These are phyloP conservation scores for Simalia tracyae DNA, from an alignment of 2,797 vertebrate species.

Conservation along the genomic window DNA sequence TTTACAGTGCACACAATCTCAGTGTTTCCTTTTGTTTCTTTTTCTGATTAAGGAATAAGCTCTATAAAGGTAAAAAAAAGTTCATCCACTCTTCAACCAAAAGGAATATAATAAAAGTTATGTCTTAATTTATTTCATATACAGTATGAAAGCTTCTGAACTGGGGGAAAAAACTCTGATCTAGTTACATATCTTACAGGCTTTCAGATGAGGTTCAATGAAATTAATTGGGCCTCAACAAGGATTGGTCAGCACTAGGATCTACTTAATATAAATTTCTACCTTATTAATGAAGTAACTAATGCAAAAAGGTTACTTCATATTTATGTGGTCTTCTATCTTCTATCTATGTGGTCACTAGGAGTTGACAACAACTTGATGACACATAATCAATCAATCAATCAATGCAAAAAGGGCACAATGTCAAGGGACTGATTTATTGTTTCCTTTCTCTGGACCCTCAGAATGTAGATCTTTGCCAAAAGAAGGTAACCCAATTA, in stretches of 20 bases:
- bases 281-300: neutral
- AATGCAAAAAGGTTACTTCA: neutral
- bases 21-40: slow-evolving; percentile 1
- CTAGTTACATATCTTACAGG: neutral
- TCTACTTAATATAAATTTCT: neutral
- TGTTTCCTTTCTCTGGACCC: neutral
- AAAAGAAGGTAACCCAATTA: neutral
- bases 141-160: neutral
- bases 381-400: neutral
- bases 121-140: neutral
- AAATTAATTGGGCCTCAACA: neutral
- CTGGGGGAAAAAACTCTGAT: neutral
- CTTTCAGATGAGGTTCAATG: neutral
- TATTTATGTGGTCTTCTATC: neutral
- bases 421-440: neutral
- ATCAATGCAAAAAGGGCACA: neutral
- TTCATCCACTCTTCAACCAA: neutral
- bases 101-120: neutral
- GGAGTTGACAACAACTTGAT: neutral
- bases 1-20: neutral
- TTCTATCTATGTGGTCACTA: neutral
- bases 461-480: neutral
- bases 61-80: neutral
- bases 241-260: neutral
- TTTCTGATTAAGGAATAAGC: slow-evolving; percentile 18